phyloP scores from a whole-genome alignment of 2,888 invertebrate species.

The Cordilura impudica region DNA sequence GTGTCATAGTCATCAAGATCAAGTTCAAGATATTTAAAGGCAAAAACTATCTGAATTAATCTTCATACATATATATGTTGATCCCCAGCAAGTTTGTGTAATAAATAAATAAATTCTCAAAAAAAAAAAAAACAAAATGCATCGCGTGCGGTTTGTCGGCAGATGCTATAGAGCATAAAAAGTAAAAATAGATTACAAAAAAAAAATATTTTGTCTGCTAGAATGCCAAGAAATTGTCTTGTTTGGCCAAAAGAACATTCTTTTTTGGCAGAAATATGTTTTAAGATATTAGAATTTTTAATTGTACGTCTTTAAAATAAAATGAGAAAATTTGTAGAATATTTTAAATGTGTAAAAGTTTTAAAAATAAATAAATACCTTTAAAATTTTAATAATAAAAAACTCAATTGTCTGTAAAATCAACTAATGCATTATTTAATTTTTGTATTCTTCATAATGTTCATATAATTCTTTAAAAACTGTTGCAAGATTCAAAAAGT shows the following conservation, averaged over 20 bases:
- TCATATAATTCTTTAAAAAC: too few species aligned
- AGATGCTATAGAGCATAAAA: constrained; percentile 24
- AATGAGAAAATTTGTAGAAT: background rate
- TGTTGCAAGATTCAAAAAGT: too few species aligned
- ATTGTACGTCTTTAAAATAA: background rate
- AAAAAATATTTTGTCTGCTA: constrained; percentile 29
- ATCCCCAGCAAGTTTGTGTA: constrained; percentile 35
- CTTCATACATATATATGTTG: constrained; percentile 47
- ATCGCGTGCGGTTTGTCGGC: constrained; percentile 53
- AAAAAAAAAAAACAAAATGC: constrained; percentile 14
- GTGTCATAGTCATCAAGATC: constrained; percentile 70
- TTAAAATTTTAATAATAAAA: too few species aligned
- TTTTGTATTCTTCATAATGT: too few species aligned
- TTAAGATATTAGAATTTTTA: background rate
- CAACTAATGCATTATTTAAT: too few species aligned
- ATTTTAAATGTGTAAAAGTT: too few species aligned
- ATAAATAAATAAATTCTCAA: constrained; percentile 47
- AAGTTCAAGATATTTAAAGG: constrained; percentile 71
- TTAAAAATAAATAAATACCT: too few species aligned
- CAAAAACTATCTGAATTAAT: constrained; percentile 52
- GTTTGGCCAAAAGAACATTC: constrained; percentile 37
- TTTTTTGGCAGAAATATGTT: constrained; percentile 43
- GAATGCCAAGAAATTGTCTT: constrained; percentile 18
- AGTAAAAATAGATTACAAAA: constrained; percentile 44
- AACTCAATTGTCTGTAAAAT: too few species aligned